Evolutionary conservation across 1,140 invertebrate genomes (phyloP).

Genomic region (Brachionus rubens): DNA sequence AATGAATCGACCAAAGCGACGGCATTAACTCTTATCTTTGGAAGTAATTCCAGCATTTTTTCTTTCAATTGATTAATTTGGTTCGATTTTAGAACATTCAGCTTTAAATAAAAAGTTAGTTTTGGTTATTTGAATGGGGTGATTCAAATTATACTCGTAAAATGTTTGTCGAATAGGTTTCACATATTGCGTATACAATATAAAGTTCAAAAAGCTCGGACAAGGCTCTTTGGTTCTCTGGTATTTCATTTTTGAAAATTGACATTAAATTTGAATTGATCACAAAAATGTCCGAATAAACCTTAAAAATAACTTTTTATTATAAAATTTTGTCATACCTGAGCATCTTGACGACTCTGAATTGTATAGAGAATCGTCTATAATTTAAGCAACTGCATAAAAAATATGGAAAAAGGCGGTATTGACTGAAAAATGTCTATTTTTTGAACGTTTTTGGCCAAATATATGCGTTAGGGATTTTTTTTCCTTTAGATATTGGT

Average conservation of each 20-base stretch:
- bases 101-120: too few species aligned
- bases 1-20: conserved; percentile 28
- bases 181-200: not conserved
- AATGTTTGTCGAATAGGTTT: not conserved
- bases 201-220: not conserved
- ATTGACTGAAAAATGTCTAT: too few species aligned
- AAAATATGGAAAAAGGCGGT: too few species aligned
- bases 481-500: too few species aligned
- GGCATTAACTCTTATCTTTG: not conserved
- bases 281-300: conserved; percentile 14
- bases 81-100: not conserved
- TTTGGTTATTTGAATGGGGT: too few species aligned
- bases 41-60: not conserved
- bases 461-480: too few species aligned
- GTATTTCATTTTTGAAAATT: not conserved
- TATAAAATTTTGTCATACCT: too few species aligned
- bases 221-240: conserved; percentile 2
- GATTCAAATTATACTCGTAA: too few species aligned
- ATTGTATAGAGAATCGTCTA: too few species aligned
- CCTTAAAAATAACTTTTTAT: conserved; percentile 1
- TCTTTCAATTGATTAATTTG: conserved; percentile 20
- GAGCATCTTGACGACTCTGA: too few species aligned
- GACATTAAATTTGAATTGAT: not conserved
- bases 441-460: too few species aligned
- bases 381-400: too few species aligned